Evolutionary conservation across 2,797 vertebrate genomes (phyloP).

Genomic region (Gastrophryne carolinensis): DNA sequence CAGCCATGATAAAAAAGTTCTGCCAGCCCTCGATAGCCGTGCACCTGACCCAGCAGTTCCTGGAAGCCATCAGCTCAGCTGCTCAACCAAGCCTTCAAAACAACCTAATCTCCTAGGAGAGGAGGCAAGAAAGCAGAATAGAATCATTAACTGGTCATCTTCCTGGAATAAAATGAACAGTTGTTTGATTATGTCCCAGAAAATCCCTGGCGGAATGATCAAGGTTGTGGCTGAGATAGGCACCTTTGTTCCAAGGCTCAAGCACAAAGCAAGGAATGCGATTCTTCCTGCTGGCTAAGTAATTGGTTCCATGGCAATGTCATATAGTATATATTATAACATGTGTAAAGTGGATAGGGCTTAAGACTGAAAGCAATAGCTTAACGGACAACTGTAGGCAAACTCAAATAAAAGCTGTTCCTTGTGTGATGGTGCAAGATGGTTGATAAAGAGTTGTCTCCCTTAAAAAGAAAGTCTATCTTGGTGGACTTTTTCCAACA

Average conservation of each 20-base stretch:
- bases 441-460: no score
- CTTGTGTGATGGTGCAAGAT: no score
- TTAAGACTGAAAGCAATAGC: no score
- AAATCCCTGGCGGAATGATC: constrained; percentile 11
- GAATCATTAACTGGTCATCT: constrained; percentile 27
- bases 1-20: not conserved
- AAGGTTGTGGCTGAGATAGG: not conserved
- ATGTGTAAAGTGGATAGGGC: not conserved
- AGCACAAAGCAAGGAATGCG: not conserved
- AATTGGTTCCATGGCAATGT: not conserved
- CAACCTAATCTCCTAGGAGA: constrained; percentile 32
- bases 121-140: constrained; percentile 16
- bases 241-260: not conserved
- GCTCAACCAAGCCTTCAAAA: constrained; percentile 16
- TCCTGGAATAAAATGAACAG: constrained; percentile 24
- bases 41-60: constrained; percentile 7
- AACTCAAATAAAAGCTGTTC: no score
- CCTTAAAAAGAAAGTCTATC: no score
- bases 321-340: not conserved
- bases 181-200: constrained; percentile 21
- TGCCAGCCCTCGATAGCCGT: constrained; percentile 10
- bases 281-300: not conserved
- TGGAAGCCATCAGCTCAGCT: constrained; percentile 34
- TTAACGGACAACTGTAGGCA: no score
- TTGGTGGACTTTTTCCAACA: no score